phyloP scores from a whole-genome alignment of 2,888 invertebrate species.

The Endomychus coccineus region DNA sequence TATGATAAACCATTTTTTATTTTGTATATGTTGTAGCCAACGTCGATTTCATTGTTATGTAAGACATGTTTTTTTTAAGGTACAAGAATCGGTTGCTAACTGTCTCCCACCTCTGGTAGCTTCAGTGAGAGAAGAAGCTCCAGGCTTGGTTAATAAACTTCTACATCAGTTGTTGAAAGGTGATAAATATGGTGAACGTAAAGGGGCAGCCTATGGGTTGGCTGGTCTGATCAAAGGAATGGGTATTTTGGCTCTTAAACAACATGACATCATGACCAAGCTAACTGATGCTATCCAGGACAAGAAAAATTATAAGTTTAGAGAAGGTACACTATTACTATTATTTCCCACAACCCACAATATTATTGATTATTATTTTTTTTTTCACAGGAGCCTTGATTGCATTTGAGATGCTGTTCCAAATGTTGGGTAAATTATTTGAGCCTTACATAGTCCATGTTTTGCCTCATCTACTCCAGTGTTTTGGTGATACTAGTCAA shows the following conservation, averaged over 20 bases:
- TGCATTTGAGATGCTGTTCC: slow-evolving; percentile 95
- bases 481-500: slow-evolving; percentile 93
- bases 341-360: background rate
- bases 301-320: slow-evolving; percentile 89
- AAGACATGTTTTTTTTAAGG: too few relatives aligned
- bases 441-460: slow-evolving; percentile 99
- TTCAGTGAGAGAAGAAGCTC: slow-evolving; percentile 85
- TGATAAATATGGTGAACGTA: slow-evolving; percentile 84
- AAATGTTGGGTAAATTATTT: slow-evolving; percentile 90
- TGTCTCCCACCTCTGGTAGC: slow-evolving; percentile 92
- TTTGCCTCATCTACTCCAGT: slow-evolving; percentile 85
- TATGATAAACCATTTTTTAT: too few relatives aligned
- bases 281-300: slow-evolving; percentile 91
- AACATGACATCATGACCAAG: slow-evolving; percentile 91
- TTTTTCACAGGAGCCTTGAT: slow-evolving; percentile 71
- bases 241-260: slow-evolving; percentile 90
- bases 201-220: slow-evolving; percentile 96
- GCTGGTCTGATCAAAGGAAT: slow-evolving; percentile 96
- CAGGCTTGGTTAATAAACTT: slow-evolving; percentile 78
- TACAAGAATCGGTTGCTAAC: slow-evolving; percentile 95
- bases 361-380: slow-evolving; percentile 6
- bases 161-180: slow-evolving; percentile 81
- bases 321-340: slow-evolving; percentile 88
- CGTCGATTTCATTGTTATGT: too few relatives aligned
- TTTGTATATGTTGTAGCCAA: too few relatives aligned